Percentiles rank a stretch among this genome's conserved stretches.
These are phyloP conservation scores for Pandion haliaetus DNA, from an alignment of 2,113 vertebrate species.

Conservation along the genomic window DNA sequence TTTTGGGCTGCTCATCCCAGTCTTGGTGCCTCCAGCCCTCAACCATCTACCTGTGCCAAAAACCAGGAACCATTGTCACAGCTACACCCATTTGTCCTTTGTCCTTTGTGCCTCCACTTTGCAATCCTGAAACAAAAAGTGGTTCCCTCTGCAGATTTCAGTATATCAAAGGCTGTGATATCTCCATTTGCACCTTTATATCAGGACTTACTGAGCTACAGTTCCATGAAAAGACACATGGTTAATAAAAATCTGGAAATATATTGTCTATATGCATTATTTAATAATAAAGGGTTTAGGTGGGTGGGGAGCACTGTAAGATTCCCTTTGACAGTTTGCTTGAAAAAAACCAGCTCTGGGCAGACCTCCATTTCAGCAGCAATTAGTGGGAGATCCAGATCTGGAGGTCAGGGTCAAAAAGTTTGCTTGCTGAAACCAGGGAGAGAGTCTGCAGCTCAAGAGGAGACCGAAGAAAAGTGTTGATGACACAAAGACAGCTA, in stretches of 20 bases:
- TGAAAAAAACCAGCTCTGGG: neutral
- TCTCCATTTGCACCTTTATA: neutral
- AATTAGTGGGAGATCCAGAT: neutral
- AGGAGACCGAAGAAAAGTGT: neutral
- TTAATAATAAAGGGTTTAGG: neutral
- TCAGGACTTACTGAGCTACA: neutral
- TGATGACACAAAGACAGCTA: neutral
- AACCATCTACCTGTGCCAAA: neutral
- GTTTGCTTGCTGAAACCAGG: neutral
- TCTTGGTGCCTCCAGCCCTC: neutral
- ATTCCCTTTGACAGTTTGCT: neutral
- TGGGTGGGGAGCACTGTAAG: neutral
- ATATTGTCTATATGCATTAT: neutral
- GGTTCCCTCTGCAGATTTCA: fast-evolving
- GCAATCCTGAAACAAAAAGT: neutral
- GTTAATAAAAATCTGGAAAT: neutral
- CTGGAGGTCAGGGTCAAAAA: neutral
- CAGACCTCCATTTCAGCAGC: neutral
- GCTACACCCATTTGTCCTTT: neutral
- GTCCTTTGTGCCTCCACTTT: neutral
- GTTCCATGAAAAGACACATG: neutral
- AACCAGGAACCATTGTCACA: neutral
- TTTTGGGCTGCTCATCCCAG: neutral
- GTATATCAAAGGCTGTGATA: neutral
- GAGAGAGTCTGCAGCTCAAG: neutral